Evolutionary conservation across 2,797 vertebrate genomes (phyloP), one percentile per base, ranked within the genome.

Genomic region (Alfaro cultratus): DNA sequence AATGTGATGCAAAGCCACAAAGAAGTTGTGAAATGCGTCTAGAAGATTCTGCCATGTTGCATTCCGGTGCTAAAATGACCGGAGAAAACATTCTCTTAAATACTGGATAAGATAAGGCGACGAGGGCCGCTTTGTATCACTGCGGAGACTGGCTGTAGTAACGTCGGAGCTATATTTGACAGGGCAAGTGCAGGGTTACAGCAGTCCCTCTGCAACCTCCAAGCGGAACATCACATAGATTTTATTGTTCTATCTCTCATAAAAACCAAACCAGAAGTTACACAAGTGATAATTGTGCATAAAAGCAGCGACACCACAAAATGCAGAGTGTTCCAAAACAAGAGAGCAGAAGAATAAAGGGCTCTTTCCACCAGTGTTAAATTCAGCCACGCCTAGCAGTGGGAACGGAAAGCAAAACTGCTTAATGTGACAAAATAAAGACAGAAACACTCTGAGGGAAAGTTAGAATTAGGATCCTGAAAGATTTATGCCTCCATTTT

Each of bases 401-500:
- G 92, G 89, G 88, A 94, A 93, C 91, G 92, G 92, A 90, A 94
- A 92, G 86, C 68, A 92, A 94, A 93, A 93, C 86, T 94, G 93
- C 94, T 94, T 95, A 85, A 94, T 93, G 92, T 93, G 92, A 94
- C 88, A 94, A 94, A 92, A 93, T 94, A 85, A 91, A 94, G 89
- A 93, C 90, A 93, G 91, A 92, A 94, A 93, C 91, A 93, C 93
- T 93, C 87, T 76, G 46, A 93, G 91, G 92, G 93, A 92, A 91
- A 93, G 88, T 93, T 94, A 89, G 93, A 94, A 92, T 93, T 91
- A 92, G 94, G 86, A 92, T 95, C 90, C 93, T 95, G 91, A 95
- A 95, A 95, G 93, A 95, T 95, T 95, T 93, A 95, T 96, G 92
- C 88, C 89, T 86, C 88, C 90, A 90, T 94, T 95, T 95, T 94